Conservation (phyloP, 2,113 vertebrate genomes). For the Macrotis lagotis region DNA sequence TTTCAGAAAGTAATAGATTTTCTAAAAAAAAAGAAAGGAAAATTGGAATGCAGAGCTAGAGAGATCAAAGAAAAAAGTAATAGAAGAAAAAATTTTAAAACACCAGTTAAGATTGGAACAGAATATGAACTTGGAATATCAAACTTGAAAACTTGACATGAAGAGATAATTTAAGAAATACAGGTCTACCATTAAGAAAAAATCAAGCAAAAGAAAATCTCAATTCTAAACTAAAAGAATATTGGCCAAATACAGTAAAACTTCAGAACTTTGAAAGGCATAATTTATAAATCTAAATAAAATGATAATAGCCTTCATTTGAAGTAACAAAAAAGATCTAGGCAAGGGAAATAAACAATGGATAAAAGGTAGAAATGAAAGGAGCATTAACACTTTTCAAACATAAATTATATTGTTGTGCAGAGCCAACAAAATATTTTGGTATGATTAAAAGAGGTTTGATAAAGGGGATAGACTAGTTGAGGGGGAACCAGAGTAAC, state of each 20-base stretch:
- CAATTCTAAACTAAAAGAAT: not conserved
- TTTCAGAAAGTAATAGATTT: not conserved
- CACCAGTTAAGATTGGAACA: not conserved
- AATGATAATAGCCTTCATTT: not conserved
- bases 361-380: not conserved
- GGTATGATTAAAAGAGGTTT: not conserved
- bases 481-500: not conserved
- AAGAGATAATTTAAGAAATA: not conserved
- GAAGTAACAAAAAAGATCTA: not conserved
- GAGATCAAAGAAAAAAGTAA: not conserved
- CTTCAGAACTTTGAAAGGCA: not conserved
- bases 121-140: not conserved
- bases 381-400: not conserved
- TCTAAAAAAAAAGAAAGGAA: not conserved
- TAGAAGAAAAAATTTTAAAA: not conserved
- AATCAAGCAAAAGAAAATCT: not conserved
- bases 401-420: not conserved
- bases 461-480: not conserved
- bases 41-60: not conserved
- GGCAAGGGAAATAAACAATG: not conserved
- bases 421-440: not conserved
- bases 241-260: not conserved
- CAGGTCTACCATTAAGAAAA: not conserved
- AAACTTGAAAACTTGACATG: not conserved
- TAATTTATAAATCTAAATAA: not conserved